Evolutionary conservation across 1,140 invertebrate species (phyloP).

Genomic region (Asbolus verrucosus): DNA sequence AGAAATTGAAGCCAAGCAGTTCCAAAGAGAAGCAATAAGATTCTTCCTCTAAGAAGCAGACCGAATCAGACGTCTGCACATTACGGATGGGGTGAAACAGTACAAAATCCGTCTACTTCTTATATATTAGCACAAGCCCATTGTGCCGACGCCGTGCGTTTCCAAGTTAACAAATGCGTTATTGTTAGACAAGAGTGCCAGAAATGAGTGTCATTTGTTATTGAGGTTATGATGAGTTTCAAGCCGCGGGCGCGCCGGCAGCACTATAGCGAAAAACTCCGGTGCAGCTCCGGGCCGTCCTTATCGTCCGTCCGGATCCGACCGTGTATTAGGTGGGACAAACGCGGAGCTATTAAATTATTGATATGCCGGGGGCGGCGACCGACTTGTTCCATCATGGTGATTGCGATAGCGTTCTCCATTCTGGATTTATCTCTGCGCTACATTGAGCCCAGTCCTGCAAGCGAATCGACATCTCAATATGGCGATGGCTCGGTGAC

Average conservation of each 20-base stretch:
- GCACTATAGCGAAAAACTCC: conserved; percentile 2
- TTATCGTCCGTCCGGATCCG: conserved; percentile 42
- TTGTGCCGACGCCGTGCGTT: conserved; percentile 15
- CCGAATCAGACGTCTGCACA: no score
- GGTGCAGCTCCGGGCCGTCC: conserved; percentile 1
- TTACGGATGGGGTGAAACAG: no score
- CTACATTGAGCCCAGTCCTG: conserved; percentile 40
- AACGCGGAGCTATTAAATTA: conserved; percentile 61
- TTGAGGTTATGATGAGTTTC: conserved; percentile 28
- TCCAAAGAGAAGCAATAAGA: no score
- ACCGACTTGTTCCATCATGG: conserved; percentile 43
- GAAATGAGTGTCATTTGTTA: conserved; percentile 32
- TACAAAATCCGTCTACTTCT: no score
- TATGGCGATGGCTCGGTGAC: background rate
- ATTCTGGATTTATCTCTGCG: conserved; percentile 47
- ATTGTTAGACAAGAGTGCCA: conserved; percentile 27
- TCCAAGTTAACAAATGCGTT: conserved; percentile 35
- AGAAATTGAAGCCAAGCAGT: no score
- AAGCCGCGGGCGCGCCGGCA: conserved; percentile 2
- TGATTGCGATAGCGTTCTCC: conserved; percentile 48
- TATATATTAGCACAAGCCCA: conserved; percentile 15
- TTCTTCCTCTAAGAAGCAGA: no score
- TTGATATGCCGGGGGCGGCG: conserved; percentile 49
- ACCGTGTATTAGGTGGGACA: conserved; percentile 57
- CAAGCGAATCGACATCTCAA: conserved; percentile 29